Evolutionary conservation across 1,140 invertebrate genomes (phyloP).

Genomic region (Drosophila oshimai): DNA sequence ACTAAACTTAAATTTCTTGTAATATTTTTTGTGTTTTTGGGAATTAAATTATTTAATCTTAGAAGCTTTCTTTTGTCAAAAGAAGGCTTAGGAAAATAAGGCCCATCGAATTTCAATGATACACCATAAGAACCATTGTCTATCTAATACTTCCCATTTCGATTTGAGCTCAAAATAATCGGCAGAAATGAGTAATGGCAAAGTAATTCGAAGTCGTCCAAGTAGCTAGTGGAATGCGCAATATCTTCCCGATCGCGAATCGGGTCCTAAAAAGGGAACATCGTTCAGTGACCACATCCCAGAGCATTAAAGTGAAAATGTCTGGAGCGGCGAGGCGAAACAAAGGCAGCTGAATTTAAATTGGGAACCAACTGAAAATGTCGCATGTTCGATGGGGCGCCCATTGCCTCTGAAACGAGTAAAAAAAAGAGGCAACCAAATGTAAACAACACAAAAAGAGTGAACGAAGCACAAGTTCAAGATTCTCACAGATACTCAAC

Average conservation of each 20-base stretch:
- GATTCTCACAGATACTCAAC: constrained; percentile 66
- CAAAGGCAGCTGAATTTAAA: constrained; percentile 58
- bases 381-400: constrained; percentile 50
- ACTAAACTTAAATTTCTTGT: too few species aligned
- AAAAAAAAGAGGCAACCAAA: constrained; percentile 26
- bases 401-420: constrained; percentile 37
- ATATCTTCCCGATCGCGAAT: constrained; percentile 24
- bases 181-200: constrained; percentile 53
- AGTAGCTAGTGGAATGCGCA: constrained; percentile 51
- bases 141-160: neutral
- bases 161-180: neutral
- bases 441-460: constrained; percentile 63
- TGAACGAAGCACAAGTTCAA: constrained; percentile 75
- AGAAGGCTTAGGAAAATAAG: too few species aligned
- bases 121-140: too few species aligned
- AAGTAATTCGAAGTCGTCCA: constrained; percentile 61
- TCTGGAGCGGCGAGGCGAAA: constrained; percentile 59
- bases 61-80: too few species aligned
- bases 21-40: too few species aligned
- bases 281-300: constrained; percentile 64
- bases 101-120: too few species aligned
- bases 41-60: too few species aligned
- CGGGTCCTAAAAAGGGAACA: constrained; percentile 33
- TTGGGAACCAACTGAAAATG: constrained; percentile 61
- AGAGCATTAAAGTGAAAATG: constrained; percentile 60